Base-by-base conservation (phyloP, 2,797 vertebrate genomes). In the Sebastiscus albofasciatus region DNA sequence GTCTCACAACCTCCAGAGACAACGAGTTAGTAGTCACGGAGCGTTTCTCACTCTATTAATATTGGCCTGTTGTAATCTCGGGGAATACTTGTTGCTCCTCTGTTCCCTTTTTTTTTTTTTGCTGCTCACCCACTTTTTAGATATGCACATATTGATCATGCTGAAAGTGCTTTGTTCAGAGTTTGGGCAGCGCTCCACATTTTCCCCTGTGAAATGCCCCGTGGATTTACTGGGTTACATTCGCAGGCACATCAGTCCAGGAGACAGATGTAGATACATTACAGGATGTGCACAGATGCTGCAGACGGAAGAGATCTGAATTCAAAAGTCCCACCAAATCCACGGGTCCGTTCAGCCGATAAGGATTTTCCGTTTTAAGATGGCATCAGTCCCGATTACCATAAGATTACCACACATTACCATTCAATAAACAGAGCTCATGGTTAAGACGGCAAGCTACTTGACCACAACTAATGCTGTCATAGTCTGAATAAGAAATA, bases 391-490 rank as follows among this genome's bases (percentile, higher is more conserved):
- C 73, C 67, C 5, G 34, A 83, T 93, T 92, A 90, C 68, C 90
- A 93, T 92, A 86, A 86, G 68, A 90, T 93, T 93, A 93, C 83
- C 92, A 91, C 90, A 92, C 69, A 90, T 90, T 87, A 87, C 77
- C 85, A 87, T 91, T 71, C 72, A 55, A 80, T 71, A 80, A 82
- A 82, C 72, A 79, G 60, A 64, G 58, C 67, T 75, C 27, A 14
- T 24, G 71, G 77, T 22, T 66, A 33, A 85, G 75, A 67, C 1
- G 20, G 46, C 39, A 61, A 36, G 72, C 76, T 73, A 78, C 62
- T 69, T 84, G 75, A 83, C 39, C 81, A 72, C 16, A 77, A 33
- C 73, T 67, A 81, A 76, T n/a, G 16, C 72, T 2, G 20, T 56
- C 54, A 26, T 67, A 75, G 20, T 66, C 27, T 27, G 31, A 68